Conservation (phyloP, 2,113 vertebrate species). For the Heliornis fulica region DNA sequence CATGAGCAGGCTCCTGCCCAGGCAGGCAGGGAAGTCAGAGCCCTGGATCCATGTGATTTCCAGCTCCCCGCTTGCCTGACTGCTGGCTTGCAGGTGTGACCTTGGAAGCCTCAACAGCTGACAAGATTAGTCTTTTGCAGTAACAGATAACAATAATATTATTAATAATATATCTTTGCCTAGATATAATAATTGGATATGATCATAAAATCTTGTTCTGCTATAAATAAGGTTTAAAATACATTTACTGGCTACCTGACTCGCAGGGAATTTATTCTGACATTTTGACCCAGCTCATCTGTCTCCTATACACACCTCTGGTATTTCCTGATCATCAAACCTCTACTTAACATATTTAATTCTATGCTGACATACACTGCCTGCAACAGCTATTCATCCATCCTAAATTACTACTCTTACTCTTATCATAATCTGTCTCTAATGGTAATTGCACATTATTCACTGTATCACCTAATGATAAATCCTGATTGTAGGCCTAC, state of each 20-base stretch:
- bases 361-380: neutral
- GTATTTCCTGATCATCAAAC: neutral
- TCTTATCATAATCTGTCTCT: neutral
- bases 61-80: neutral
- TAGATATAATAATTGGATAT: neutral
- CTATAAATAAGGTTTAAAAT: neutral
- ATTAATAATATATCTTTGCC: neutral
- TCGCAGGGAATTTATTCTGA: neutral
- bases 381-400: neutral
- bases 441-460: neutral
- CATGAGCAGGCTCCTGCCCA: neutral
- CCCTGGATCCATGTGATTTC: accelerated
- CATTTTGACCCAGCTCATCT: neutral
- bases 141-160: neutral
- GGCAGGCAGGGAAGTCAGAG: neutral
- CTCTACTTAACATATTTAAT: neutral
- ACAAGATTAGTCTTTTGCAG: neutral
- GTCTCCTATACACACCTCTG: neutral
- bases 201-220: neutral
- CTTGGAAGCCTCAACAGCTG: neutral
- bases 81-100: neutral
- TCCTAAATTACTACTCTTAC: neutral
- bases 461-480: neutral
- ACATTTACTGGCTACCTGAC: neutral
- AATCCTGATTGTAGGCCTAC: neutral